Base-by-base conservation (phyloP, 2,113 vertebrate species). In the Strigops habroptila region DNA sequence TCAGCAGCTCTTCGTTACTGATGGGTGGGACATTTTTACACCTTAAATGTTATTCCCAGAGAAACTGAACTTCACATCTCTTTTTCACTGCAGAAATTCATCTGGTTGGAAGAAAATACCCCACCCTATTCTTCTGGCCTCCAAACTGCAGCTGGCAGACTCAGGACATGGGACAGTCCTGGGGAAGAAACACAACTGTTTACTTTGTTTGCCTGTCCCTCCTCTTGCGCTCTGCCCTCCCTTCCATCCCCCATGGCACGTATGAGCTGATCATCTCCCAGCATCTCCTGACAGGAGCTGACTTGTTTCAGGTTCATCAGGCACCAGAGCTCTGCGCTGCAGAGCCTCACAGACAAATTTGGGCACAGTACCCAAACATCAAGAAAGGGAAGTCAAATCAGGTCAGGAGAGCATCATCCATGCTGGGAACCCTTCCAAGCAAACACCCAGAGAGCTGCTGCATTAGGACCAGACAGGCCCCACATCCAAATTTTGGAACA, bases 31-130 rank as follows among this genome's bases (percentile, higher is more conserved):
- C 25, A 0, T 71, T 86, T 96, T 95, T 69, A 95, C 86, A 94
- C 83, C 95, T 97, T 95, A 97, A 96, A 96, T 90, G 93, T 35
- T 96, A 96, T 90, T 95, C 96, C 94, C 95, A 94, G 69, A 96
- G 95, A 91, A 94, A 91, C 82, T 43, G 30, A 78, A 75, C 73
- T 55, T 55, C 33, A 81, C 51, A 76, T 64, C 73, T 94, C 80
- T 41, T 92, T 93, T 96, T 76, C 77, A n/a, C 69, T 79, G 88
- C 74, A 82, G n/a, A 81, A 88, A 94, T 85, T 90, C 83, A 73
- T 86, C 88, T 91, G 88, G 68, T 75, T 96, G 92, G 92, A 97
- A 95, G 92, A 96, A 95, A 86, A 94, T 76, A 92, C 90, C 37
- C 96, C 91, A 0, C 96, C 96, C 96, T 88, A 59, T 37, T 89